Evolutionary conservation across 2,113 vertebrate species (phyloP).

Genomic region (Lagopus muta): DNA sequence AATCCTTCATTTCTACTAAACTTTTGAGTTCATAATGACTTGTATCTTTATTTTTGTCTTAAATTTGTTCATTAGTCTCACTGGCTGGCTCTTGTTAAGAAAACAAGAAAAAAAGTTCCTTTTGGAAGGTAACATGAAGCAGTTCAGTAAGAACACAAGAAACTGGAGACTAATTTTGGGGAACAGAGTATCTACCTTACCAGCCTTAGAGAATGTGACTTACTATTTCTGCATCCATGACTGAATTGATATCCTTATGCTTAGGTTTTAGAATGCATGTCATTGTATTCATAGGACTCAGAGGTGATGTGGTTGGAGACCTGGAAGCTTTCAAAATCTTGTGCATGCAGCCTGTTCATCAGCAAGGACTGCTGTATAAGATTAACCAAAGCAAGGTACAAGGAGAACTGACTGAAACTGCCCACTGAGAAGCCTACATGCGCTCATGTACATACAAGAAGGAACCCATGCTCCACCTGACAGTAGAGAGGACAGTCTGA

Average conservation of each 20-base stretch:
- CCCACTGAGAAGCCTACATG: background rate
- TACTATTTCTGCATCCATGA: background rate
- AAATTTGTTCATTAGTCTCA: slow-evolving; percentile 49
- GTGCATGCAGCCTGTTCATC: background rate
- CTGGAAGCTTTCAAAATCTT: background rate
- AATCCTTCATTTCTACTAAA: background rate
- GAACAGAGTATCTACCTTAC: background rate
- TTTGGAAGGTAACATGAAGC: background rate
- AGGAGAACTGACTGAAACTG: background rate
- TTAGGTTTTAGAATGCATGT: background rate
- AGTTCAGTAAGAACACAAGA: background rate
- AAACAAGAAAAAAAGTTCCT: background rate
- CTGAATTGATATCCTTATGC: background rate
- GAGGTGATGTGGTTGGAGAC: background rate
- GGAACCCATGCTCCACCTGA: background rate
- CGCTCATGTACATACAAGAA: background rate
- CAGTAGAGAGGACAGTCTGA: background rate
- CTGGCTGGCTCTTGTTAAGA: slow-evolving; percentile 27
- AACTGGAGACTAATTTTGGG: background rate
- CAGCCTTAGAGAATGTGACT: background rate
- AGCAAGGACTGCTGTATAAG: background rate
- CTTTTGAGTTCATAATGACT: slow-evolving; percentile 59
- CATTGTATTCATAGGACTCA: background rate
- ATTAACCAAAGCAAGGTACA: background rate
- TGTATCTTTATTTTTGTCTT: slow-evolving; percentile 50